Evolutionary conservation across 2,797 vertebrate species (phyloP).

Genomic region (Hemitrygon akajei): DNA sequence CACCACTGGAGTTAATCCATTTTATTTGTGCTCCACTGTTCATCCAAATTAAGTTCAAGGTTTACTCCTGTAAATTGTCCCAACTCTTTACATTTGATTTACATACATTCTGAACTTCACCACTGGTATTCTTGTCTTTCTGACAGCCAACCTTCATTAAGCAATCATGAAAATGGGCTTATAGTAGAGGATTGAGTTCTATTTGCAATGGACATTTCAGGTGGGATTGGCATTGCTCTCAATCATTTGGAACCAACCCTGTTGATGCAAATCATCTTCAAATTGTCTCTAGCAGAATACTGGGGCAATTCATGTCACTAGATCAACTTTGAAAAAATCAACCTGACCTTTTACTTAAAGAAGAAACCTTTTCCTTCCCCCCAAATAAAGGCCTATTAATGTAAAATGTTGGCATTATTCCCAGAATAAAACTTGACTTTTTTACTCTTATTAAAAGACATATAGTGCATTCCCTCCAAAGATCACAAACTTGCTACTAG

Average conservation of each 20-base stretch:
- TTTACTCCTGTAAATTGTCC: background rate
- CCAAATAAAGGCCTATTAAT: background rate
- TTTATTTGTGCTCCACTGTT: too few species aligned
- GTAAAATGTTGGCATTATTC: background rate
- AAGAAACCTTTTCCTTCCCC: background rate
- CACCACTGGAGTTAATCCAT: too few species aligned
- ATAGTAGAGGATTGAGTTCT: too few species aligned
- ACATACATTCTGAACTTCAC: background rate
- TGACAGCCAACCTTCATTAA: background rate
- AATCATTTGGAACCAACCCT: background rate
- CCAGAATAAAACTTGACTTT: background rate
- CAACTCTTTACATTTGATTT: background rate
- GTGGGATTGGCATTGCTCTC: background rate
- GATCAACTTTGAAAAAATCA: background rate
- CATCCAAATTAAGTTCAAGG: too few species aligned
- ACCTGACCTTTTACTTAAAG: background rate
- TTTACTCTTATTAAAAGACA: background rate
- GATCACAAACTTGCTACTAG: background rate
- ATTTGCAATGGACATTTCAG: background rate
- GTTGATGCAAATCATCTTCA: background rate
- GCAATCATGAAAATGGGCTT: background rate
- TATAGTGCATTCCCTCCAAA: constrained; percentile 3
- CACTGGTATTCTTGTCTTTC: background rate
- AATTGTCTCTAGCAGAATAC: background rate
- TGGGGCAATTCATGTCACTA: background rate